These are phyloP conservation scores for Saccopteryx bilineata DNA, from an alignment of 2,113 vertebrate species.

Conservation along the genomic window DNA sequence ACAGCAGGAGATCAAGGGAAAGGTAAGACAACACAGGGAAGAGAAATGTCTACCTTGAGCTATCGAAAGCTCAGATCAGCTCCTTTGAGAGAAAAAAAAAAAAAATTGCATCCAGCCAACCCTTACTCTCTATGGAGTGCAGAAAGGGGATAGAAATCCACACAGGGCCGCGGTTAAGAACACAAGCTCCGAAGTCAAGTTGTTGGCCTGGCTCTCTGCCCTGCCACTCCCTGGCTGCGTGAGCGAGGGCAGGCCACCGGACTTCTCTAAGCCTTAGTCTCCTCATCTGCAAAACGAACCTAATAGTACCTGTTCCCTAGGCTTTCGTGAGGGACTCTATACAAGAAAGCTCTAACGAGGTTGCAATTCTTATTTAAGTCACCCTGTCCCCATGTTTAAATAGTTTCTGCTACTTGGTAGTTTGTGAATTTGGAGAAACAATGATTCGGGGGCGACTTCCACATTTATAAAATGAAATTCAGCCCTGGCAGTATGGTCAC, in stretches of 20 bases:
- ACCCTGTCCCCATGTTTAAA: not conserved
- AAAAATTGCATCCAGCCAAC: not conserved
- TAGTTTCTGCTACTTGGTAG: not conserved
- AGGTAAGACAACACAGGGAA: constrained; percentile 23
- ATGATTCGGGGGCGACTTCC: not conserved
- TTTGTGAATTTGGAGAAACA: constrained; percentile 37
- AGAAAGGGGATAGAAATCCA: not conserved
- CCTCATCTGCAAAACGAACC: not conserved
- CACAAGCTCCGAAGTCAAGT: not conserved
- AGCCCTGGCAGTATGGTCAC: not conserved
- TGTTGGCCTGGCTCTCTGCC: not conserved
- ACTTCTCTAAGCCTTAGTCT: not conserved
- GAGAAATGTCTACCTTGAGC: not conserved
- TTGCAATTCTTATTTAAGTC: constrained; percentile 2
- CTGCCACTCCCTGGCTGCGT: not conserved
- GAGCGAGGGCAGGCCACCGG: not conserved
- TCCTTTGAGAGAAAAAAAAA: not conserved
- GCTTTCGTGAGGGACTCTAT: not conserved
- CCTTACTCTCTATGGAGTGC: not conserved
- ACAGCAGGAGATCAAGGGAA: not conserved
- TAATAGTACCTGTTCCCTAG: not conserved
- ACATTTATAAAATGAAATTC: not conserved
- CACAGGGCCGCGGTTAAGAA: not conserved
- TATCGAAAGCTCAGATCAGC: not conserved
- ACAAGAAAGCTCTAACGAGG: not conserved